Conservation (phyloP, 2,797 vertebrate genomes). For the Notolabrus celidotus region DNA sequence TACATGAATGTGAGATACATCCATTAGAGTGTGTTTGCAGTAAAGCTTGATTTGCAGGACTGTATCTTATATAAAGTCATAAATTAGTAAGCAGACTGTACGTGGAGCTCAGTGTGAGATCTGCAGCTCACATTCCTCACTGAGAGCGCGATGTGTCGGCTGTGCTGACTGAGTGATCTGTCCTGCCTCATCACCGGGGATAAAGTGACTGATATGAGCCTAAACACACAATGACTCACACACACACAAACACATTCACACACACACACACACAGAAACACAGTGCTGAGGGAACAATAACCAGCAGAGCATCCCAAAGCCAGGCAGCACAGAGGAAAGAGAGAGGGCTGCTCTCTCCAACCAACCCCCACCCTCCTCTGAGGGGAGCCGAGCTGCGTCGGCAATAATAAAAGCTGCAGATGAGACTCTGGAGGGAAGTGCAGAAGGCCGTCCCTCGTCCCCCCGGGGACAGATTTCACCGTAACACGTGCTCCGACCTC, state of each 20-base stretch:
- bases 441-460: slow-evolving; percentile 50
- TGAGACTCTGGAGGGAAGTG: slow-evolving; percentile 63
- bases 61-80: slow-evolving; percentile 65
- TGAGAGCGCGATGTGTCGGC: slow-evolving; percentile 57
- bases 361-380: slow-evolving; percentile 51
- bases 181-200: slow-evolving; percentile 70
- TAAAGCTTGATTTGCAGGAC: slow-evolving; percentile 37
- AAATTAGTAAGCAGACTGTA: slow-evolving; percentile 64
- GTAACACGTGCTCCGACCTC: slow-evolving; percentile 33
- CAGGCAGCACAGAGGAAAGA: slow-evolving; percentile 40
- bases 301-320: slow-evolving; percentile 70
- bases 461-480: slow-evolving; percentile 62
- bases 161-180: slow-evolving; percentile 72
- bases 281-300: slow-evolving; percentile 70
- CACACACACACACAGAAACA: slow-evolving; percentile 33
- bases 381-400: slow-evolving; percentile 58
- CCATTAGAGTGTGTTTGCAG: slow-evolving; percentile 25
- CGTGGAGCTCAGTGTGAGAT: too few relatives aligned
- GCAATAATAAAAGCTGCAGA: slow-evolving; percentile 74
- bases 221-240: slow-evolving; percentile 56
- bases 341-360: slow-evolving; percentile 58
- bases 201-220: slow-evolving; percentile 73
- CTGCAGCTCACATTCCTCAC: slow-evolving; percentile 56
- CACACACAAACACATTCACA: slow-evolving; percentile 29
- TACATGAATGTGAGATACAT: slow-evolving; percentile 6